These are phyloP conservation scores for Sebastes oblongus DNA, from an alignment of 2,797 vertebrate species.

Conservation along the genomic window DNA sequence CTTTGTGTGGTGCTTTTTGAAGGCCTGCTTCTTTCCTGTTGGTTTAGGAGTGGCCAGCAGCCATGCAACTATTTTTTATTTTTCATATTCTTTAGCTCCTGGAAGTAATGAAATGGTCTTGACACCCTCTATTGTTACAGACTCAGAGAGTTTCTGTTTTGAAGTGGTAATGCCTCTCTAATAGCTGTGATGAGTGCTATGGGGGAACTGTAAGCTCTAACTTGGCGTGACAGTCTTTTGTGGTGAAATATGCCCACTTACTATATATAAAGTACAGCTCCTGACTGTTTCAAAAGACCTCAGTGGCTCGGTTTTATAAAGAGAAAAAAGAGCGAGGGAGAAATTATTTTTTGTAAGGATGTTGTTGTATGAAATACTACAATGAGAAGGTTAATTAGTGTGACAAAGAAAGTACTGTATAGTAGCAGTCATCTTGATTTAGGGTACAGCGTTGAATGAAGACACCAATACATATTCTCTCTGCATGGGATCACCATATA, in stretches of 20 bases:
- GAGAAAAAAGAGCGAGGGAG: conserved; percentile 8
- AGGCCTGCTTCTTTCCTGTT: not conserved
- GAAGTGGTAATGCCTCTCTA: conserved; percentile 80
- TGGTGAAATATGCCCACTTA: conserved; percentile 68
- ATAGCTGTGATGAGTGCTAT: conserved; percentile 76
- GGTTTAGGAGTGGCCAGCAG: conserved; percentile 29
- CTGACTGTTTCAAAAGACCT: conserved; percentile 57
- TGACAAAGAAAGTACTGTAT: conserved; percentile 11
- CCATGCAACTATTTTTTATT: conserved; percentile 38
- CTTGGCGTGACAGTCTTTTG: conserved; percentile 73
- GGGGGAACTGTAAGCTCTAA: conserved; percentile 71
- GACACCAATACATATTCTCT: not conserved
- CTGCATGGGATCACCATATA: not conserved
- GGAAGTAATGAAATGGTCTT: conserved; percentile 58
- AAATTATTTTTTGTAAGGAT: conserved; percentile 37
- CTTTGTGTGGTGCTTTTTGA: conserved; percentile 3
- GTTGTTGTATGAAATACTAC: conserved; percentile 31
- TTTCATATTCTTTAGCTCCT: conserved; percentile 60
- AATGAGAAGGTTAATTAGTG: conserved; percentile 28
- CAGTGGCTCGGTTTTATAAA: conserved; percentile 37
- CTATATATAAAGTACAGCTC: conserved; percentile 57
- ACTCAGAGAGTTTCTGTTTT: conserved; percentile 74
- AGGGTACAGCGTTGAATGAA: not conserved
- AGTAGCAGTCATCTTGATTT: not conserved
- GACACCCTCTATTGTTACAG: conserved; percentile 52